A percentile compares a stretch with the other conserved stretches of the same genome.
These are phyloP conservation scores for Chaetodon trifasciatus DNA, from an alignment of 2,797 vertebrate species.

Conservation along the genomic window DNA sequence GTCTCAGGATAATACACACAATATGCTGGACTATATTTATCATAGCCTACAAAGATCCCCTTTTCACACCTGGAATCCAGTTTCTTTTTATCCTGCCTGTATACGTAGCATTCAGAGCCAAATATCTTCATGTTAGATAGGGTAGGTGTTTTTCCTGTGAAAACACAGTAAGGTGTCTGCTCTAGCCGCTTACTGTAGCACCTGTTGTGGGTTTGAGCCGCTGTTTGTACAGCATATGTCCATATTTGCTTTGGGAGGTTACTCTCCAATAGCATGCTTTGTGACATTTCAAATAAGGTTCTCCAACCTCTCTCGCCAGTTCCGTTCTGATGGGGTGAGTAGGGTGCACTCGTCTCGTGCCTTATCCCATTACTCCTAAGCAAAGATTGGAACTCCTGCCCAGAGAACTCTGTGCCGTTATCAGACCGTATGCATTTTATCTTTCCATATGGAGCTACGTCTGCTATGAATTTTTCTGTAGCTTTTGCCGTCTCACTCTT, in stretches of 20 bases:
- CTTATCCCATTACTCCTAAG: background rate
- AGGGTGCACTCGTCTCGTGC: background rate
- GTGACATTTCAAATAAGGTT: background rate
- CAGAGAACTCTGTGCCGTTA: too few relatives aligned
- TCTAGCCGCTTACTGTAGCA: background rate
- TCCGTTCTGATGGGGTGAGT: background rate
- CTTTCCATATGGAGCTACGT: background rate
- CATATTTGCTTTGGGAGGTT: background rate
- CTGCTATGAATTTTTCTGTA: constrained; percentile 3
- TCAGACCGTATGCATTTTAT: background rate
- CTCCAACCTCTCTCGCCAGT: too few relatives aligned
- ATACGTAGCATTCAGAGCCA: too few relatives aligned
- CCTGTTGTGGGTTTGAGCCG: background rate
- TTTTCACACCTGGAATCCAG: background rate
- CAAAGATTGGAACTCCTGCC: too few relatives aligned
- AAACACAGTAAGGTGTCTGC: background rate
- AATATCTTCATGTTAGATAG: background rate
- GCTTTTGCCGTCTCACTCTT: background rate
- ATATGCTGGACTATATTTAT: too few relatives aligned
- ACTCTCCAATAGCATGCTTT: too few relatives aligned
- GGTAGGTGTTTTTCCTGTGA: background rate
- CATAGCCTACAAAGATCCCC: too few relatives aligned
- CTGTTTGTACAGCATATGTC: background rate
- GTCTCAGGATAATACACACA: too few relatives aligned
- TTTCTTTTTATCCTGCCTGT: too few relatives aligned